Evolutionary conservation across 2,888 invertebrate genomes (phyloP).

Genomic region (Agrochola macilenta): DNA sequence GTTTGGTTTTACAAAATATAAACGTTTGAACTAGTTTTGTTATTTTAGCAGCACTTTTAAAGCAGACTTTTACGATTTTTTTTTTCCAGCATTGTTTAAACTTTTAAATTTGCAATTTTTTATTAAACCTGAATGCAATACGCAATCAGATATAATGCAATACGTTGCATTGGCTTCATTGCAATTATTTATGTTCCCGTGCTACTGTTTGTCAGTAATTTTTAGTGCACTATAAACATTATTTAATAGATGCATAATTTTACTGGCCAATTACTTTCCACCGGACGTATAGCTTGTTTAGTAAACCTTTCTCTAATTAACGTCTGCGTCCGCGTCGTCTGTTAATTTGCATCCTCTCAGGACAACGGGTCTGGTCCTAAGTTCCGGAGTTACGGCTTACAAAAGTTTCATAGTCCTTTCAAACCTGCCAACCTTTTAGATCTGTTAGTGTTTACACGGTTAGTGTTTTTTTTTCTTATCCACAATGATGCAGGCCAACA

Average conservation of each 20-base stretch:
- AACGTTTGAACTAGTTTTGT: no score
- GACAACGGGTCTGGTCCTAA: constrained; percentile 37
- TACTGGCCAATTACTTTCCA: constrained; percentile 27
- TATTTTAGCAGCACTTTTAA: not conserved
- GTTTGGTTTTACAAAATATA: no score
- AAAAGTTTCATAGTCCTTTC: not conserved
- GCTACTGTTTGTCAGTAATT: not conserved
- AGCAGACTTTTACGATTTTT: not conserved
- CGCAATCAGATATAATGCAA: no score
- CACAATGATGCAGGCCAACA: no score
- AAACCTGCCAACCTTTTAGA: no score
- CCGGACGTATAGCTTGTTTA: constrained; percentile 41
- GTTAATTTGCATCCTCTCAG: constrained; percentile 34
- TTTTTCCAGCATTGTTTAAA: not conserved
- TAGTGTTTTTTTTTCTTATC: no score
- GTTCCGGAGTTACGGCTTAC: constrained; percentile 18
- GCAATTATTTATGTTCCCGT: not conserved
- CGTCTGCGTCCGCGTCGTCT: constrained; percentile 32
- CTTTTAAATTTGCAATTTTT: no score
- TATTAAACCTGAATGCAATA: no score
- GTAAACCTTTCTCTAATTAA: constrained; percentile 55
- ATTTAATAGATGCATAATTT: constrained; percentile 16
- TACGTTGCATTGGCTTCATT: not conserved
- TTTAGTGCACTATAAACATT: constrained; percentile 9
- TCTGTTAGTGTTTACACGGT: not conserved